Conservation (phyloP, 2,888 invertebrate genomes). For the Lasioglossum vierecki region DNA sequence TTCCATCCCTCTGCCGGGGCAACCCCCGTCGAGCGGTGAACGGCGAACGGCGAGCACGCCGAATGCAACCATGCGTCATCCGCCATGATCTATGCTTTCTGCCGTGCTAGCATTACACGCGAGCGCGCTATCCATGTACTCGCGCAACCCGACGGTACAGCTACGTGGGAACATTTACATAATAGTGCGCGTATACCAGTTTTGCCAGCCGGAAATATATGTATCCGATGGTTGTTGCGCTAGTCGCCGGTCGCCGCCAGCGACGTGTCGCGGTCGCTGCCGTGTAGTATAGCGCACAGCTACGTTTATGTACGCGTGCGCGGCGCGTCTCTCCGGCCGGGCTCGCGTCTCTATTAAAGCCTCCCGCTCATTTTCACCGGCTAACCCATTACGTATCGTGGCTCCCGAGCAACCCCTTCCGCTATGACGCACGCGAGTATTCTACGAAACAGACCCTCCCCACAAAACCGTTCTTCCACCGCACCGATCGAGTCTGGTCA, state of each 20-base stretch:
- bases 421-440: conserved; percentile 26
- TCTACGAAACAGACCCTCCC: conserved; percentile 15
- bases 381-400: conserved; percentile 46
- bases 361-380: conserved; percentile 67
- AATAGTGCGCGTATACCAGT: conserved; percentile 40
- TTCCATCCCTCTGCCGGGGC: conserved; percentile 75
- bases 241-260: neutral
- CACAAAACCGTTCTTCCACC: neutral
- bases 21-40: conserved; percentile 65
- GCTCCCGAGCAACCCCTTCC: conserved; percentile 3
- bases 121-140: conserved; percentile 19
- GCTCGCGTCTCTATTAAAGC: conserved; percentile 74
- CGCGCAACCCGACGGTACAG: conserved; percentile 1
- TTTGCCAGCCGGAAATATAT: conserved; percentile 29
- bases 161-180: conserved; percentile 36
- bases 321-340: conserved; percentile 11
- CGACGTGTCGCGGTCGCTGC: neutral
- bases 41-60: conserved; percentile 69
- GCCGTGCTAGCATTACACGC: conserved; percentile 77
- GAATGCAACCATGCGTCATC: conserved; percentile 82
- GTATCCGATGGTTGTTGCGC: conserved; percentile 22
- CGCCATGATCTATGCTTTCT: conserved; percentile 85
- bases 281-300: too few species aligned
- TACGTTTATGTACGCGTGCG: conserved; percentile 23
- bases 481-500: neutral